Conservation (phyloP, 2,113 vertebrate species). For the Pelusios castaneus region DNA sequence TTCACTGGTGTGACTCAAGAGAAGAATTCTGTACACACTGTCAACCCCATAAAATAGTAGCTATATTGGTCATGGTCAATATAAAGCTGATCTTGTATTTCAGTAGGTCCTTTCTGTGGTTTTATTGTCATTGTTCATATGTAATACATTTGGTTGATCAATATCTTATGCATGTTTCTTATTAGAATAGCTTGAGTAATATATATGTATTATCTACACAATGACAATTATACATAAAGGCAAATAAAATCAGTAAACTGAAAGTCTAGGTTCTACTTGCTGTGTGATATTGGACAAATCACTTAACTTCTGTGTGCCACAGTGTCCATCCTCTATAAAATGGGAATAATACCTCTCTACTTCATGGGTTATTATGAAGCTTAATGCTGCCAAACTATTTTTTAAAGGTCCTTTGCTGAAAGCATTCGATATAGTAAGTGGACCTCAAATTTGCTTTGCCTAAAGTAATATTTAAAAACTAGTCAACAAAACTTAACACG, state of each 20-base stretch:
- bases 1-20: neutral
- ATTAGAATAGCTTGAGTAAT: neutral
- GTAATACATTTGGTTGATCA: neutral
- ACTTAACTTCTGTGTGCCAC: neutral
- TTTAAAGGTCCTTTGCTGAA: too few relatives aligned
- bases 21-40: accelerated
- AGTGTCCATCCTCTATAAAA: neutral
- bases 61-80: neutral
- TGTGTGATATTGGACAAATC: neutral
- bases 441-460: too few relatives aligned
- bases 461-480: too few relatives aligned
- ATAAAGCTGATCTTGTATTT: neutral
- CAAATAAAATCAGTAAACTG: neutral
- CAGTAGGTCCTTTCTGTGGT: neutral
- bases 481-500: too few relatives aligned
- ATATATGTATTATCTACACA: neutral
- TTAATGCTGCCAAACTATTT: too few relatives aligned
- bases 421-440: too few relatives aligned
- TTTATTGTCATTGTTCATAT: neutral
- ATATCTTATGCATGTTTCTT: neutral
- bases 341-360: neutral
- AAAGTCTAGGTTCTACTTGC: neutral
- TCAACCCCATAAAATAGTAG: neutral
- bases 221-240: neutral
- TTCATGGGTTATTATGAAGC: too few relatives aligned